Conservation (phyloP, 2,888 invertebrate species). For the Monopis laevigella region DNA sequence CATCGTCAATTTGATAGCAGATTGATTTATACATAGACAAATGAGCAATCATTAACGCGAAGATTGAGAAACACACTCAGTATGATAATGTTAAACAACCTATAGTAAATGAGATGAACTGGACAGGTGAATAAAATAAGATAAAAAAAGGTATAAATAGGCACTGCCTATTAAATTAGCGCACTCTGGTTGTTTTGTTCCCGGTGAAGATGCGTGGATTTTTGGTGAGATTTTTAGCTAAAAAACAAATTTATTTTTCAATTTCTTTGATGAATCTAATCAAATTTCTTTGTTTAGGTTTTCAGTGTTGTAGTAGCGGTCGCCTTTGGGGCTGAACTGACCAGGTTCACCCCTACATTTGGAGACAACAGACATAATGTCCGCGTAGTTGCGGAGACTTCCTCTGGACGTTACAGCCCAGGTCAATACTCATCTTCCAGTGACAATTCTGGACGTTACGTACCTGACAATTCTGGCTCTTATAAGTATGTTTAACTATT, state of each 20-base stretch:
- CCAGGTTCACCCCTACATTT: slow-evolving; percentile 26
- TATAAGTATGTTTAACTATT: slow-evolving; percentile 37
- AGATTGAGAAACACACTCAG: slow-evolving; percentile 47
- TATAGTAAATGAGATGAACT: slow-evolving; percentile 49
- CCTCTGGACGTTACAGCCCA: slow-evolving; percentile 16
- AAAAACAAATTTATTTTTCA: slow-evolving; percentile 14
- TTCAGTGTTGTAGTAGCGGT: slow-evolving; percentile 38
- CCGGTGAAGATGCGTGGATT: slow-evolving; percentile 48
- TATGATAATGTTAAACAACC: slow-evolving; percentile 40
- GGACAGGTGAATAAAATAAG: slow-evolving; percentile 42
- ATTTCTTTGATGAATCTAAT: background rate
- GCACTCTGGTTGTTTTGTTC: slow-evolving; percentile 43
- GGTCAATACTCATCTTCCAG: slow-evolving; percentile 25
- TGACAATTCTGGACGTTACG: slow-evolving; percentile 33
- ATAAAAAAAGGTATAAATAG: slow-evolving; percentile 59
- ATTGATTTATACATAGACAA: slow-evolving; percentile 4
- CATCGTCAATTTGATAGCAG: background rate
- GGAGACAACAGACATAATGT: slow-evolving; percentile 21
- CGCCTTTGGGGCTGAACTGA: slow-evolving; percentile 38
- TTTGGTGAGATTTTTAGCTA: slow-evolving; percentile 36
- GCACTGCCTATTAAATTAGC: slow-evolving; percentile 37
- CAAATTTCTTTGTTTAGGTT: slow-evolving; percentile 32
- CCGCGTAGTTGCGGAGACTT: slow-evolving; percentile 22
- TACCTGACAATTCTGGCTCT: slow-evolving; percentile 36
- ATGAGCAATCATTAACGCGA: slow-evolving; percentile 19